Percentiles rank a stretch among this genome's conserved stretches.
Evolutionary conservation across 2,888 invertebrate genomes (phyloP).

Genomic region (Smittia sp.): DNA sequence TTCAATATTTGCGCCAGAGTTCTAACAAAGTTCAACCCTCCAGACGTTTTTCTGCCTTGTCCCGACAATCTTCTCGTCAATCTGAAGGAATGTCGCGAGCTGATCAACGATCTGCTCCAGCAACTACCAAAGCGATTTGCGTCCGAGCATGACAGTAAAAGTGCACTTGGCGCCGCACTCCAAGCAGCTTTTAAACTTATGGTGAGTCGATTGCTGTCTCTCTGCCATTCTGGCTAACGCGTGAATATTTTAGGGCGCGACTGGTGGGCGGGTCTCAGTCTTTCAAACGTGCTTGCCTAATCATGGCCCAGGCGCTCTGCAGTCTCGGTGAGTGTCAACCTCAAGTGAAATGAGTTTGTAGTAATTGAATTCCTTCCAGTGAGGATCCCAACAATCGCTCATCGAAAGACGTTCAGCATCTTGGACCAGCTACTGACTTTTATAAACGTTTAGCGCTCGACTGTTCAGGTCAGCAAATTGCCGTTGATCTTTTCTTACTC

Average conservation of each 20-base stretch:
- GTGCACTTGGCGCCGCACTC: slow-evolving; percentile 88
- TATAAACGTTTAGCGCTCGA: slow-evolving; percentile 94
- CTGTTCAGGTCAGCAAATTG: slow-evolving; percentile 93
- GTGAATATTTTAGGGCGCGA: slow-evolving; percentile 62
- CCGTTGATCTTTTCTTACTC: slow-evolving; percentile 91
- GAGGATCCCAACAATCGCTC: slow-evolving; percentile 86
- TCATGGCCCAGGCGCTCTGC: slow-evolving; percentile 83
- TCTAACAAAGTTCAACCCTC: too few relatives aligned
- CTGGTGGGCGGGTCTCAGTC: slow-evolving; percentile 93
- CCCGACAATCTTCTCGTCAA: slow-evolving; percentile 92
- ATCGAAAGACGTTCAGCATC: slow-evolving; percentile 76
- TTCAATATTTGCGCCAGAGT: too few relatives aligned
- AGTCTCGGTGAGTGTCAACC: slow-evolving; percentile 57
- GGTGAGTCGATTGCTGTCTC: slow-evolving; percentile 55
- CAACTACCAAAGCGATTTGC: slow-evolving; percentile 75
- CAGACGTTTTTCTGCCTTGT: slow-evolving; percentile 91
- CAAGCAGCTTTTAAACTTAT: slow-evolving; percentile 90
- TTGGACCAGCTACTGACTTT: slow-evolving; percentile 96
- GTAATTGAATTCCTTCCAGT: slow-evolving; percentile 48
- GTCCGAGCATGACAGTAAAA: slow-evolving; percentile 68
- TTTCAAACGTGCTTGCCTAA: slow-evolving; percentile 89
- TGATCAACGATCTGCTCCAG: slow-evolving; percentile 70
- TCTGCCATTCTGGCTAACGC: background rate
- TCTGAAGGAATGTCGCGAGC: slow-evolving; percentile 76
- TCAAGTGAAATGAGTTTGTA: slow-evolving; percentile 20